Base-by-base conservation (phyloP, 92 coral and sea anemone genomes). In the Zoanthus solanderi region DNA sequence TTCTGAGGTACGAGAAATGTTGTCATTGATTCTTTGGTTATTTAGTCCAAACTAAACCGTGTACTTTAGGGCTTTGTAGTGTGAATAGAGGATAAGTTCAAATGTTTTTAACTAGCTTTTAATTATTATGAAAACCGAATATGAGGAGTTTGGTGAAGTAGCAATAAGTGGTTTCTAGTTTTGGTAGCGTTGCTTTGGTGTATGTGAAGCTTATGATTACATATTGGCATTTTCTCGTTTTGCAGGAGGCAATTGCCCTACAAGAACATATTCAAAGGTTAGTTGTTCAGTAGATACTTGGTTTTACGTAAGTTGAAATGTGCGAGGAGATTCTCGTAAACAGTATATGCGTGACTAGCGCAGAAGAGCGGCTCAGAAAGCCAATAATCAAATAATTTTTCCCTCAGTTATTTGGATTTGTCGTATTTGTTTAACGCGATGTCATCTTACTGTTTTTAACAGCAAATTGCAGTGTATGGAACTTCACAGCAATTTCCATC, bases 201-300 rank as follows among this genome's bases (percentile, higher is more conserved):
- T 17, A 63, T 18, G 7, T 5, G 28, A 28, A n/a, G 69, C 30
- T 63, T 17, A 17, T 5, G 30, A n/a, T 17, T 23, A 2, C 10
- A 18, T 8, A 45, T 7, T 30, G 53, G 11, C 15, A 13, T 0
- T 7, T 45, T 15, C 83, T 23, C 53, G 44, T 13, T 44, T 5
- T 57, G 15, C 79, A 91, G 89, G 97, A 94, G 78, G 95, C 98
- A 34, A 84, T 94, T 65, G 75, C 93, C 29, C 90, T 92, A 66
- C 98, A 95, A 72, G 91, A 94, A 67, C 87, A 87, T 65, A 52
- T 95, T 9, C 89, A 90, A 83, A 94, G 95, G 98, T 95, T 79
- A 48, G 47, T 15, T 5, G 10, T 16, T 48, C 12, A 28, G 23
- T 61, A 8, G 32, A 13, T 18, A 4, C 3, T 17, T 8, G 23